Evolutionary conservation across 2,888 invertebrate species (phyloP).

Genomic region (Steinernema hermaphroditum): DNA sequence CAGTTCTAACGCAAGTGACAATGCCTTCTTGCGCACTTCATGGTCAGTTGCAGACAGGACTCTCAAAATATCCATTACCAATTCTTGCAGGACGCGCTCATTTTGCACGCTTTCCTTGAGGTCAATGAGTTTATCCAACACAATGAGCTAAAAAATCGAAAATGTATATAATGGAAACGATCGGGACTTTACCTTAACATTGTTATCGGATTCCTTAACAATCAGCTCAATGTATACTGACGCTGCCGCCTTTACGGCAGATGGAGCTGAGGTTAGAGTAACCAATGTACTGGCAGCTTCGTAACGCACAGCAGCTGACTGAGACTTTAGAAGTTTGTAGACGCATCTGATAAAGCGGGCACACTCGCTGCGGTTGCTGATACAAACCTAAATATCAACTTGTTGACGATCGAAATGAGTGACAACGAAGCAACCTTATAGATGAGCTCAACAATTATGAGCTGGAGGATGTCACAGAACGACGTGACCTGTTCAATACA

Average conservation of each 20-base stretch:
- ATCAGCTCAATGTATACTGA: conserved; percentile 97
- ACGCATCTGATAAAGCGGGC: conserved; percentile 97
- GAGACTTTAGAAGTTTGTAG: conserved; percentile 91
- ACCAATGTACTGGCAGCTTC: conserved; percentile 98
- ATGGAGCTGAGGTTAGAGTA: conserved; percentile 93
- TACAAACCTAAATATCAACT: too few relatives aligned
- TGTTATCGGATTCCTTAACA: conserved; percentile 99
- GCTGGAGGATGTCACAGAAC: conserved; percentile 94
- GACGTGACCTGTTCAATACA: conserved; percentile 87
- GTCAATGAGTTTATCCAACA: conserved; percentile 86
- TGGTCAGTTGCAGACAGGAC: conserved; percentile 89
- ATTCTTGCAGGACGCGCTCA: conserved; percentile 71
- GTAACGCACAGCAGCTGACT: conserved; percentile 89
- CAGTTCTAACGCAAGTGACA: conserved; percentile 82
- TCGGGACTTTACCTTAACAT: conserved; percentile 86
- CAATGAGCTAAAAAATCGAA: conserved; percentile 80
- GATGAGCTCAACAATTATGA: conserved; percentile 97
- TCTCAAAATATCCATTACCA: conserved; percentile 95
- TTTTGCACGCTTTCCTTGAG: conserved; percentile 73
- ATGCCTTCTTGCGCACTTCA: conserved; percentile 85
- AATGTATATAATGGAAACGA: too few relatives aligned
- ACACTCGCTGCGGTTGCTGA: conserved; percentile 90
- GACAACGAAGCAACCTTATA: conserved; percentile 95
- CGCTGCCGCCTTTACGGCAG: conserved; percentile 94
- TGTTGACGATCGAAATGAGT: too few relatives aligned